Evolutionary conservation across 2,888 invertebrate species (phyloP).

Genomic region (Temnothorax rugatulus): DNA sequence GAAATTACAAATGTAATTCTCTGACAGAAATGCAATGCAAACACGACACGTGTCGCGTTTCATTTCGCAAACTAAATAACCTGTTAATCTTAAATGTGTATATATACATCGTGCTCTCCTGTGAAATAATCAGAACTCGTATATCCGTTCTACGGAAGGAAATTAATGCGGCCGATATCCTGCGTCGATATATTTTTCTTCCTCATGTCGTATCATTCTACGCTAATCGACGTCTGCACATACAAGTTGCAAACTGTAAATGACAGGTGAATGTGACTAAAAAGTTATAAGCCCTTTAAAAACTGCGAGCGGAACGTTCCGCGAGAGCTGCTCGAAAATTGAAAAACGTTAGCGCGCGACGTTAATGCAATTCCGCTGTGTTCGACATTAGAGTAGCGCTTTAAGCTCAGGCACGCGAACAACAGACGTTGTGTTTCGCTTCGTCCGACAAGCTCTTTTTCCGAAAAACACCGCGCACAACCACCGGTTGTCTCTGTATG

Average conservation of each 20-base stretch:
- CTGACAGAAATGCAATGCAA: conserved; percentile 46
- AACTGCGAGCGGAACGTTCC: conserved; percentile 34
- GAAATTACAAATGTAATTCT: conserved; percentile 45
- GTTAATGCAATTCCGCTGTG: conserved; percentile 39
- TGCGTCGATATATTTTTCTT: neutral
- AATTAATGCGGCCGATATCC: neutral
- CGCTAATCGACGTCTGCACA: conserved; percentile 17
- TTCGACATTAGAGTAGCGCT: conserved; percentile 36
- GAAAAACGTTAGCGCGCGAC: conserved; percentile 46
- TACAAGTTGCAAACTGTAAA: neutral
- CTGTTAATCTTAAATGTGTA: conserved; percentile 44
- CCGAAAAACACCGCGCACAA: neutral
- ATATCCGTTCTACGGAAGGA: neutral
- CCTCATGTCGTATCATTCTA: conserved; percentile 1
- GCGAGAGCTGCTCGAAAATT: conserved; percentile 17
- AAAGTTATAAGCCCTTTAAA: conserved; percentile 36
- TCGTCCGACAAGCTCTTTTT: neutral
- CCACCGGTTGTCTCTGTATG: neutral
- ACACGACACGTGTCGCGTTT: conserved; percentile 42
- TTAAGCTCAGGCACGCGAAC: conserved; percentile 18
- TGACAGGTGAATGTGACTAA: conserved; percentile 27
- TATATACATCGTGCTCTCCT: neutral
- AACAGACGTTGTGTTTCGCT: conserved; percentile 4
- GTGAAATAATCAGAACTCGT: neutral
- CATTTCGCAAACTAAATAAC: conserved; percentile 40